phyloP scores from a whole-genome alignment of 2,113 vertebrate species.

The Sula dactylatra region DNA sequence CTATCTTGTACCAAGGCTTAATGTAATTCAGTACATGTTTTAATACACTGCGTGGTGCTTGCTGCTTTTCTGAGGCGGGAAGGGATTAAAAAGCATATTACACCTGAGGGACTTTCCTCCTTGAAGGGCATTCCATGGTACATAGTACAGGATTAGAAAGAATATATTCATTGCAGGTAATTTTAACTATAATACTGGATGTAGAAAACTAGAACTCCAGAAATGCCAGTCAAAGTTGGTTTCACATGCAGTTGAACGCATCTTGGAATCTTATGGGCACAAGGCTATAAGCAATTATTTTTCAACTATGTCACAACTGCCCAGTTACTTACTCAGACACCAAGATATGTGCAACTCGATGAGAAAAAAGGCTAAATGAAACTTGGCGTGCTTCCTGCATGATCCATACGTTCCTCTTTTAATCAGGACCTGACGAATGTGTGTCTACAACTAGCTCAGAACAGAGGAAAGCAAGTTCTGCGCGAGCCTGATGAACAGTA shows the following conservation, averaged over 20 bases:
- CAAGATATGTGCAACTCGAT: accelerated
- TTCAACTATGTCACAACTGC: not conserved
- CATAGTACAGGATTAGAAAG: not conserved
- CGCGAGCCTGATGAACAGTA: not conserved
- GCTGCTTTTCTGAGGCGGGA: not conserved
- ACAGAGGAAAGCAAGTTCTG: not conserved
- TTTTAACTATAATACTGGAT: not conserved
- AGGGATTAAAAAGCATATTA: not conserved
- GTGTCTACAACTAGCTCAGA: not conserved
- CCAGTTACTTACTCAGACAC: not conserved
- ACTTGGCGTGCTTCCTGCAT: not conserved
- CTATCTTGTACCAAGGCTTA: not conserved
- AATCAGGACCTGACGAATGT: not conserved
- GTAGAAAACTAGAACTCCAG: not conserved
- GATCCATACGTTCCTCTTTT: not conserved
- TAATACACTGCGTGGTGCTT: not conserved
- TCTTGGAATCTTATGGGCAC: not conserved
- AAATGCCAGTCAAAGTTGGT: not conserved
- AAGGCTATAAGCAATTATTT: not conserved
- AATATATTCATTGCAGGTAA: not conserved
- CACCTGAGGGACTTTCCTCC: not conserved
- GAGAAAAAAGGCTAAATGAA: not conserved
- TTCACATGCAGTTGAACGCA: not conserved
- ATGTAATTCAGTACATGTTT: not conserved
- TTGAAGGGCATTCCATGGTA: not conserved